Evolutionary conservation across 2,888 invertebrate genomes (phyloP).

Genomic region (Andrena flavipes): DNA sequence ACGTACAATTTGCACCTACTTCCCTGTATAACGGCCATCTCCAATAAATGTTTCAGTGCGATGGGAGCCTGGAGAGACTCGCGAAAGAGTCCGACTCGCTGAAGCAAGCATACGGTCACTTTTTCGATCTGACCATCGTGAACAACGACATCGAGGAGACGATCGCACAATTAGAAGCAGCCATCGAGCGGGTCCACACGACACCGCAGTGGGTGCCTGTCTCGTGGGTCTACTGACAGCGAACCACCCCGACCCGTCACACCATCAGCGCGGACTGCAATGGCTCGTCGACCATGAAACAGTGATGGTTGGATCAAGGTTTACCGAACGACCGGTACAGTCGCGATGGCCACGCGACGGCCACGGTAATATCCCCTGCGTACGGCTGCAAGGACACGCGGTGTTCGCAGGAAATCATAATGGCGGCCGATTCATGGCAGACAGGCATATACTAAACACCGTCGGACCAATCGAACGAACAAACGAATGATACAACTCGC

Average conservation of each 20-base stretch:
- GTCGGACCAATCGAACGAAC: conserved; percentile 62
- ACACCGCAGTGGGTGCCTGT: conserved; percentile 99
- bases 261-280: conserved; percentile 80
- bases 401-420: conserved; percentile 29
- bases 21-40: background rate
- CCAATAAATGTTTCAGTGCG: conserved; percentile 90
- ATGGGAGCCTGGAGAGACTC: conserved; percentile 98
- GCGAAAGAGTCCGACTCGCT: conserved; percentile 98
- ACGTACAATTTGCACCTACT: background rate
- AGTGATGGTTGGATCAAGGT: conserved; percentile 74
- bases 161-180: conserved; percentile 95
- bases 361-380: conserved; percentile 24
- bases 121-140: conserved; percentile 98
- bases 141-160: conserved; percentile 99
- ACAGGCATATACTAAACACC: conserved; percentile 39
- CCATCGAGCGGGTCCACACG: conserved; percentile 95
- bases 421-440: conserved; percentile 35
- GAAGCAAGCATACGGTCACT: conserved; percentile 98
- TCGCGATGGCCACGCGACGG: conserved; percentile 33
- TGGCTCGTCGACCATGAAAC: conserved; percentile 81
- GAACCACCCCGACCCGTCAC: conserved; percentile 83
- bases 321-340: conserved; percentile 59
- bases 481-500: conserved; percentile 37
- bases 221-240: conserved; percentile 97
- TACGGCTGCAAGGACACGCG: conserved; percentile 10